phyloP scores from a whole-genome alignment of 2,113 vertebrate genomes.

The Myodes glareolus region DNA sequence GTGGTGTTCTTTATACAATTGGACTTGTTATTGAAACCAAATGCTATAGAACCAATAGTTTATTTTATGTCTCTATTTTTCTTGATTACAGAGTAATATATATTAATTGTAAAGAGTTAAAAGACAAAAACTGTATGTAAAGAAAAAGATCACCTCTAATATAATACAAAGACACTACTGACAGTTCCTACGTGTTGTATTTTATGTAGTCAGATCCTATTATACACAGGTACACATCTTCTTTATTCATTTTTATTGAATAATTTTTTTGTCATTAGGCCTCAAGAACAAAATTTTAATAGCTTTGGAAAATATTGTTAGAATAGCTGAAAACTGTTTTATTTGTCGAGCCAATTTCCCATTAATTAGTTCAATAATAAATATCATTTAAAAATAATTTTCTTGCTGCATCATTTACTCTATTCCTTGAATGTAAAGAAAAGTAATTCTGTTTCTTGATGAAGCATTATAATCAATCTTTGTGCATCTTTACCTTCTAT shows the following conservation, averaged over 20 bases:
- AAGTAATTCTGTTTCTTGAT: constrained; percentile 22
- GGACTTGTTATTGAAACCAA: constrained; percentile 47
- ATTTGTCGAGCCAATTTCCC: constrained; percentile 31
- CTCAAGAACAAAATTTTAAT: constrained; percentile 42
- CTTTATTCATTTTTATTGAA: constrained; percentile 33
- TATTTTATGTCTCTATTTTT: constrained; percentile 77
- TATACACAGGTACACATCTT: background rate
- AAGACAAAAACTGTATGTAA: constrained; percentile 29
- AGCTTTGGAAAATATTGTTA: background rate
- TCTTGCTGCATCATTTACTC: background rate
- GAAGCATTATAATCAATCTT: constrained; percentile 35
- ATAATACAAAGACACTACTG: background rate
- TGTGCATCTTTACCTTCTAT: background rate
- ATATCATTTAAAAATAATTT: constrained; percentile 44
- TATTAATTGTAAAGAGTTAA: constrained; percentile 65
- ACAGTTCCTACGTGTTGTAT: constrained; percentile 7
- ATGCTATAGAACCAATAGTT: constrained; percentile 59
- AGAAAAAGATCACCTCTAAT: constrained; percentile 38
- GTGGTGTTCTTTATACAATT: constrained; percentile 43
- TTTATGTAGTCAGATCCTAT: background rate
- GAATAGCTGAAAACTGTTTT: constrained; percentile 25
- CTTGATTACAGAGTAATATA: constrained; percentile 75
- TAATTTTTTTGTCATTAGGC: constrained; percentile 35
- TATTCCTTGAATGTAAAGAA: constrained; percentile 4
- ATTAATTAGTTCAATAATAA: constrained; percentile 48